Base-by-base conservation (phyloP, 1,140 invertebrate species). In the Mya arenaria region DNA sequence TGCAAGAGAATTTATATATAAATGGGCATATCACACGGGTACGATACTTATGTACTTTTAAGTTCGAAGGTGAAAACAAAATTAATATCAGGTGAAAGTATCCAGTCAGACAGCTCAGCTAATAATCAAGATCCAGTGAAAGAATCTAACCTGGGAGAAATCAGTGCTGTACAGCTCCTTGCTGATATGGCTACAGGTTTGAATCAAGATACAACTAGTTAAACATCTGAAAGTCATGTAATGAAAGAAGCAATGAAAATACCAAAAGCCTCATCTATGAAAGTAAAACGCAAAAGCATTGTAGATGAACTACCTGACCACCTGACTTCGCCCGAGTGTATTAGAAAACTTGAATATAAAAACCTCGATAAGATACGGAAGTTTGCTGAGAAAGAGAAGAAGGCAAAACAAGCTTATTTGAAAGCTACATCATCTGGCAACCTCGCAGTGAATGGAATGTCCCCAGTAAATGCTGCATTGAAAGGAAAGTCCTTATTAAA, bases 21-120 rank as follows among this genome's bases (percentile, higher is more conserved):
- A 13, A 52, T n/a, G 10, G 81, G 81, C 19, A 30, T 28, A 19
- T 83, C 82, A 0, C 82, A 72, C 19, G 62, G 82, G 30, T 84
- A 78, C 73, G 82, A 84, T 48, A 66, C 74, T 19, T 84, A 84
- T 56, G 19, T 66, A 10, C 15, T 55, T 3, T 28, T 75, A 4
- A 75, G 58, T 13, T 73, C 69, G 37, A 73, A 58, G 48, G 19
- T 73, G 10, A 41, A 58, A 55, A 25, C 71, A 58, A 58, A 39
- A 69, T 19, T 23, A 8, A 28, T 25, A 25, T 23, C 30, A 34
- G 28, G 25, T 36, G 23, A 82, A 71, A 71, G 32, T n/a, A 25
- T 32, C 39, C 4, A 55, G 37, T 28, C 48, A 60, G 25, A 25
- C 28, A 60, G 58, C 25, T 60, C 58, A 60, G 23, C 58, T 60